Base-by-base conservation (phyloP, 2,113 vertebrate genomes). In the Sylvilagus bachmani region DNA sequence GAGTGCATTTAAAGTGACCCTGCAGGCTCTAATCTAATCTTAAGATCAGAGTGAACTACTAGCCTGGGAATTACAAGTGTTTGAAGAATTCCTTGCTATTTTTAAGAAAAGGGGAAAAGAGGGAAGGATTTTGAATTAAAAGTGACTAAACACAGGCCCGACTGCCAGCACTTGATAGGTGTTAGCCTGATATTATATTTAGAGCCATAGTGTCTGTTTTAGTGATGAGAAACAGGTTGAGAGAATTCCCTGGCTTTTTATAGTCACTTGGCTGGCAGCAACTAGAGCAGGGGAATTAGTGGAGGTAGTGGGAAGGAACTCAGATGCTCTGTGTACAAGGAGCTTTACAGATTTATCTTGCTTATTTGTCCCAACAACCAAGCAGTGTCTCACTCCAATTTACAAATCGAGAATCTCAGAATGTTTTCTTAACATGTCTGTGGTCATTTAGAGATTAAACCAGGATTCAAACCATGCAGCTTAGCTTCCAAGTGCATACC, bases 21-120 rank as follows among this genome's bases (percentile, higher is more conserved):
- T n/a, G 49, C 10, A 61, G 70, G n/a, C 55, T 90, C 73, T 82
- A 80, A 94, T 79, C 73, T 55, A 78, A 81, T 78, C 89, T 96
- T 51, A 51, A 53, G 24, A 88, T 77, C 78, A 70, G 83, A 80
- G 67, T 53, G 31, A 91, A 75, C 14, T 61, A 25, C 29, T 21
- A 58, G 74, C 21, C 19, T 86, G 58, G 66, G 53, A 81, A 69
- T 58, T 29, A 49, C 27, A 62, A 49, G 38, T 6, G 53, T 27
- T 66, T 58, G 31, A 82, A 77, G 83, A 29, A 25, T 24, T 84
- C 67, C 62, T n/a, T 31, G 12, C 16, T 66, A 13, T 24, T 67
- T 36, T 44, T 94, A 83, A 87, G 29, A 86, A 75, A 38, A 92
- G 16, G 13, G 24, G 38, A 2, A 74, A 70, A 33, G n/a, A 75